Conservation (phyloP, 2,113 vertebrate genomes). For the Microcebus ravelobensis region DNA sequence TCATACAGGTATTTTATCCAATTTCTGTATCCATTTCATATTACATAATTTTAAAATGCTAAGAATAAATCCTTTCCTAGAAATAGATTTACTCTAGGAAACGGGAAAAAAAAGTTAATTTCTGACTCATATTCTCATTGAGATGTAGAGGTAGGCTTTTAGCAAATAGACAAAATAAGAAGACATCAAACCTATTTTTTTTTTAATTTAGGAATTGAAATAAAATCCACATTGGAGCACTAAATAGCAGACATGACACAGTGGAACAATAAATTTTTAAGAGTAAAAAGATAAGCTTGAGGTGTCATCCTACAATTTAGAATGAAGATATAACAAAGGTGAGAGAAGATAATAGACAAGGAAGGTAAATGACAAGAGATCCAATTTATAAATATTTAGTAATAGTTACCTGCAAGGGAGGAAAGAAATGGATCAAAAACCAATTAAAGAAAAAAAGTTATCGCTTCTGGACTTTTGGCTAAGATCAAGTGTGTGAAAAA, state of each 20-base stretch:
- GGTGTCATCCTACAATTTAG: neutral
- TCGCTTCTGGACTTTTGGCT: too few relatives aligned
- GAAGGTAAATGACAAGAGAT: conserved; percentile 13
- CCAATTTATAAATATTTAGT: neutral
- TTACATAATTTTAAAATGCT: neutral
- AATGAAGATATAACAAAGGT: neutral
- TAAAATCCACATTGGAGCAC: neutral
- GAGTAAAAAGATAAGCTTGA: neutral
- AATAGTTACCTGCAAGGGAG: neutral
- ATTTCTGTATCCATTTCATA: neutral
- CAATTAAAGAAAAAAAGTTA: neutral
- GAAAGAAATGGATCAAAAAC: neutral
- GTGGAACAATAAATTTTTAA: neutral
- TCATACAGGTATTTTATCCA: neutral
- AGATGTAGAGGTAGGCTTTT: neutral
- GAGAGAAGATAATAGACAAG: neutral
- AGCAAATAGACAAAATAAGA: neutral
- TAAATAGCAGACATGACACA: neutral
- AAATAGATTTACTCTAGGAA: conserved; percentile 39
- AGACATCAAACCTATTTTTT: neutral
- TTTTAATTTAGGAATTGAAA: neutral
- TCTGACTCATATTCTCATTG: neutral
- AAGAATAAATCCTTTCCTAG: conserved; percentile 22
- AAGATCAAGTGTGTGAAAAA: neutral
- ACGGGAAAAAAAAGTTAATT: neutral